Conservation (phyloP, 2,888 invertebrate genomes). For the Pyrrhosoma nymphula region DNA sequence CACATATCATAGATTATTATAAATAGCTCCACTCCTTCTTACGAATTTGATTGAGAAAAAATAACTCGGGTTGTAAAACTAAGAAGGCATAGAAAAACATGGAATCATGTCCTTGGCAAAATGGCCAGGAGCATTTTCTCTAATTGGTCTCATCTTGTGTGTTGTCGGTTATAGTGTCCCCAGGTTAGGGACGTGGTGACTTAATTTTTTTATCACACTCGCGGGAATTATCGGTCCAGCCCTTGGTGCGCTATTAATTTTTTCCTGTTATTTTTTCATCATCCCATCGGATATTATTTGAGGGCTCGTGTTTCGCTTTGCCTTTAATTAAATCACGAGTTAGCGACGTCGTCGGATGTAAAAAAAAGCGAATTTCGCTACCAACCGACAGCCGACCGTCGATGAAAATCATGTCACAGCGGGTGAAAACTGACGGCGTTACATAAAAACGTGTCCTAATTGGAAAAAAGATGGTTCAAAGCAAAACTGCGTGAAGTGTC, state of each 20-base stretch:
- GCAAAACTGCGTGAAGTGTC: not conserved
- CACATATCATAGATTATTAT: too few relatives aligned
- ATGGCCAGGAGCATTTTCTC: too few relatives aligned
- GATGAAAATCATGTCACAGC: not conserved
- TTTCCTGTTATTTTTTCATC: constrained; percentile 29
- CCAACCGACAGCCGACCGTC: not conserved
- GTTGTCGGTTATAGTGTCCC: not conserved
- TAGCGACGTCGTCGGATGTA: not conserved
- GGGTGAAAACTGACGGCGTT: not conserved
- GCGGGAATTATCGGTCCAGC: not conserved
- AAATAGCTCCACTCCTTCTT: too few relatives aligned
- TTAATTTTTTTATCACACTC: not conserved
- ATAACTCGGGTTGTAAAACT: too few relatives aligned
- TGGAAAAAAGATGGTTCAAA: constrained; percentile 3
- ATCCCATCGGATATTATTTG: not conserved
- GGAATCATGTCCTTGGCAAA: too few relatives aligned
- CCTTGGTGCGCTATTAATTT: not conserved
- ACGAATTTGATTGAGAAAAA: too few relatives aligned
- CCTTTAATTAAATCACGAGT: constrained; percentile 12
- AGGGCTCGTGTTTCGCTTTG: not conserved
- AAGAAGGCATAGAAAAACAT: too few relatives aligned
- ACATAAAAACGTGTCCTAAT: constrained; percentile 1
- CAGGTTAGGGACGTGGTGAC: not conserved
- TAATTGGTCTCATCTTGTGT: not conserved
- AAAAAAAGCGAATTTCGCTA: not conserved